These are phyloP conservation scores for Pyrrhosoma nymphula DNA, from an alignment of 2,888 invertebrate species.

Conservation along the genomic window DNA sequence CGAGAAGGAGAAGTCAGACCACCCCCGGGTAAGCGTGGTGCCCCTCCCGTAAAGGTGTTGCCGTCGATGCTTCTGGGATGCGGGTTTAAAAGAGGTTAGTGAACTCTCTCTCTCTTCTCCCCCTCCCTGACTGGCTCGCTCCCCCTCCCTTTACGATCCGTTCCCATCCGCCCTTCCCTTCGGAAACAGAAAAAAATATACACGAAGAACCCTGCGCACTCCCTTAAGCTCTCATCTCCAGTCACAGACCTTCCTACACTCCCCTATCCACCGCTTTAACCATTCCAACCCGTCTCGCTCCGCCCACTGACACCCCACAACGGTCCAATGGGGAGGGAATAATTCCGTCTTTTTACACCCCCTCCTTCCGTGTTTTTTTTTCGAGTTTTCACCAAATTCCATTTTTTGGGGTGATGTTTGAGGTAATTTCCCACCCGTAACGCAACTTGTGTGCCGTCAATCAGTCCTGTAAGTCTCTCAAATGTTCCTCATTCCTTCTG, in stretches of 20 bases:
- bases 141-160: not conserved
- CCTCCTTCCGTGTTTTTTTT: not conserved
- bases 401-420: no score
- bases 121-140: not conserved
- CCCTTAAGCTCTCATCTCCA: not conserved
- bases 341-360: not conserved
- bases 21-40: not conserved
- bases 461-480: no score
- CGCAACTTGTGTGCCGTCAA: no score
- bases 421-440: no score
- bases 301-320: not conserved
- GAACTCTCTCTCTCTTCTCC: conserved; percentile 17
- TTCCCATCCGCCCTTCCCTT: conserved; percentile 2
- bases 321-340: not conserved
- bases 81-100: conserved; percentile 65
- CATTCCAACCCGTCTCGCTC: conserved; percentile 14
- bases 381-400: no score
- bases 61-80: conserved; percentile 47
- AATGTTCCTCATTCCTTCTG: no score
- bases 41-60: conserved; percentile 39
- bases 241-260: not conserved
- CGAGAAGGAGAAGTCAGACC: no score
- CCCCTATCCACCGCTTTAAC: not conserved
- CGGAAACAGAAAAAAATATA: not conserved
- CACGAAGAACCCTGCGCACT: not conserved